Evolutionary conservation across 2,797 vertebrate genomes (phyloP).

Genomic region (Cyclopterus lumpus): DNA sequence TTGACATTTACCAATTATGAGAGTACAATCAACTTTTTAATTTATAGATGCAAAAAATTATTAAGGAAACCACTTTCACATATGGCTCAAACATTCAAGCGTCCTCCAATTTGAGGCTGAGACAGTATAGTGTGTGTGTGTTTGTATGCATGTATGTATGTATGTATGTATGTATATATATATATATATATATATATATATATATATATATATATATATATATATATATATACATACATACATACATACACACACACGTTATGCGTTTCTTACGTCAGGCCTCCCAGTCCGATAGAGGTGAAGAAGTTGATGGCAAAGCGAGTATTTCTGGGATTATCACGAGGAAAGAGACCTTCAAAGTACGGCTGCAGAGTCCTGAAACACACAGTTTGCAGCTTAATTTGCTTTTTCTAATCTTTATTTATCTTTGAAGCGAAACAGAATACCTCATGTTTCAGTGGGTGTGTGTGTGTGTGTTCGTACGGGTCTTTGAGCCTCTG

Average conservation of each 20-base stretch:
- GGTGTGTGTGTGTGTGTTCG: constrained; percentile 51
- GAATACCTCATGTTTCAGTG: fast-evolving
- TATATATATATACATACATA: no score
- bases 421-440: not conserved
- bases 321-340: constrained; percentile 97
- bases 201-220: no score
- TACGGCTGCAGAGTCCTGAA: constrained; percentile 90
- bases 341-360: constrained; percentile 96
- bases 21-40: not conserved
- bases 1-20: not conserved
- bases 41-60: not conserved
- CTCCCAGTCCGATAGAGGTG: constrained; percentile 97
- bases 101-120: not conserved
- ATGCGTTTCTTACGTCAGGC: constrained; percentile 93
- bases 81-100: not conserved
- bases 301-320: constrained; percentile 99
- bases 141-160: not conserved
- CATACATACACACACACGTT: no score
- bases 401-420: not conserved
- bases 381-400: not conserved
- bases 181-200: not conserved
- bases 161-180: not conserved
- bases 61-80: not conserved
- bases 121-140: not conserved
- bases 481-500: constrained; percentile 95